A percentile compares a stretch with the other conserved stretches of the same genome.
These are phyloP conservation scores for Macrosiphum euphorbiae DNA, from an alignment of 2,888 invertebrate genomes.

Conservation along the genomic window DNA sequence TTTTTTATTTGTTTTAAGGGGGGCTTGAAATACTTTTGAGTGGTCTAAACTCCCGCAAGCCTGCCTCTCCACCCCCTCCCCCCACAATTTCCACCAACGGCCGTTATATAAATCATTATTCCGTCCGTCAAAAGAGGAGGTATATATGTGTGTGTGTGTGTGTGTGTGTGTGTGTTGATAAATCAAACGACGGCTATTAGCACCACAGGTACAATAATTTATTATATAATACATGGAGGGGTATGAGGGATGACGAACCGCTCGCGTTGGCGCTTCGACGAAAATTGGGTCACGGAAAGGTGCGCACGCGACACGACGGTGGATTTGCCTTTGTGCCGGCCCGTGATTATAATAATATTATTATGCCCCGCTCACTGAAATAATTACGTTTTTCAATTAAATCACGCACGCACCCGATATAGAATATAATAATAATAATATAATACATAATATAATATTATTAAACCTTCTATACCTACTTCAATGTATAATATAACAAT, in stretches of 20 bases:
- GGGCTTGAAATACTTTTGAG: not conserved
- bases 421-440: not conserved
- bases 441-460: not conserved
- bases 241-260: not conserved
- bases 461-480: not conserved
- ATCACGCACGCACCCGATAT: not conserved
- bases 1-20: not conserved
- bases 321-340: constrained; percentile 33
- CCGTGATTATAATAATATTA: not conserved
- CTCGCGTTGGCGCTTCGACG: constrained; percentile 6
- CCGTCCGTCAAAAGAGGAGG: not conserved
- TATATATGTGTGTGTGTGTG: not conserved
- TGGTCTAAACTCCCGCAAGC: not conserved
- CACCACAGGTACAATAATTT: not conserved
- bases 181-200: constrained; percentile 27
- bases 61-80: not conserved
- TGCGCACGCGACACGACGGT: constrained; percentile 19
- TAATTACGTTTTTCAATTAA: constrained; percentile 55
- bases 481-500: not conserved
- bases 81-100: not conserved
- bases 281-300: constrained; percentile 41
- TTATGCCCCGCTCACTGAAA: not conserved
- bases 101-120: not conserved
- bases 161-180: not conserved
- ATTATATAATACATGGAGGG: not conserved